Base-by-base conservation (phyloP, 2,113 vertebrate species). In the Rafetus swinhoei region DNA sequence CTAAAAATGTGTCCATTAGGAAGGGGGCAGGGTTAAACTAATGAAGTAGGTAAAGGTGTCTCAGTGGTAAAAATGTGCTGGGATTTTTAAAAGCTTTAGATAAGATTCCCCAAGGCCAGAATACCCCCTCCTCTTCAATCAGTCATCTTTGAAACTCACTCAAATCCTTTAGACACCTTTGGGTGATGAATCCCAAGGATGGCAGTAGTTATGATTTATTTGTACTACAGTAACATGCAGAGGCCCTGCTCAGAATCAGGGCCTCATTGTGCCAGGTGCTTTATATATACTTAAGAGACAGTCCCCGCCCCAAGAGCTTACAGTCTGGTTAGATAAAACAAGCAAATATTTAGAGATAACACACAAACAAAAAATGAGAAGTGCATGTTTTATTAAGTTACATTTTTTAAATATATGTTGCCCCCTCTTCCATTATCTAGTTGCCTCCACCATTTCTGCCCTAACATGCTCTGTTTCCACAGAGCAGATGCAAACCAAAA, bases 1-100 rank as follows among this genome's bases (percentile, higher is more conserved):
- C 59, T 27, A 8, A 24, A 0, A 77, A 53, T 24, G 3, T 50
- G 56, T 55, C 45, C 82, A 21, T 1, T 0, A 10, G n/a, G 2
- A 74, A 32, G 81, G 9, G 8, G 0, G 57, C 45, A 79, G 32
- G 39, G 11, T 77, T 45, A 77, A 45, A 24, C 45, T 52, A n/a
- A 21, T 27, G 11, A 18, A 25, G 81, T 85, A 83, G 25, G 0
- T 5, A 25, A 22, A 9, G 3, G 10, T 24, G 2, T 5, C 12
- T 0, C 0, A 65, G 74, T 79, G 54, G 54, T 3, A 86, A 72
- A 18, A 45, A 53, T 0, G 57, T 57, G 59, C 8, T 25, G 29
- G 54, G 60, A 32, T 84, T 39, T 74, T 56, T 7, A 76, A 29
- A 86, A 87, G 15, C 27, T 9, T 10, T 3, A 13, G 2, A 60